Evolutionary conservation across 2,888 invertebrate species (phyloP), one percentile per base, ranked within the genome.

Genomic region (Standfussiana lucernea): DNA sequence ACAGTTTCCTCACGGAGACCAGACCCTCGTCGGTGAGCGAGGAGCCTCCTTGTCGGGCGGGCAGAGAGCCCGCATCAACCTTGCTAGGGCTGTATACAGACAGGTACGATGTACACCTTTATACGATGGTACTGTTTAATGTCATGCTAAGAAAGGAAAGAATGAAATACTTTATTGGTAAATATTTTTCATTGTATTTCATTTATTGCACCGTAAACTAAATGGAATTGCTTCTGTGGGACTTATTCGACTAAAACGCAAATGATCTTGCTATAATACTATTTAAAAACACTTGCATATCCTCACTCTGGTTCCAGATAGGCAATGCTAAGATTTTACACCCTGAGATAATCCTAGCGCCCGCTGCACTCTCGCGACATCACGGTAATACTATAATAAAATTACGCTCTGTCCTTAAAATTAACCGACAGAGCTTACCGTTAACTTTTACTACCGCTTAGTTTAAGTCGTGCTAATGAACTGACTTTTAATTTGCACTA

Each of bases 41-140:
- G 99, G 99, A 24, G 98, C 98, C 28, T 98, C 98, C 45, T 94
- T 99, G 85, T 98, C 98, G 81, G 98, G 98, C 6, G 98, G 98
- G 32, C 99, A 98, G 93, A 97, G 98, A 91, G 98, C 98, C 13
- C 97, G 98, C 65, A 97, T 98, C 66, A 98, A 97, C 90, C 94
- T 98, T 86, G 97, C 97, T 1, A 95, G 98, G 91, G 98, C 98
- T 35, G 97, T 98, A 42, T 98, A 98, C 89, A 96, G 97, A 91
- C 97, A 98, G 88, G 97, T 97, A 82, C 73, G 88, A 35, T 56
- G 28, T 13, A 28, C 13, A 56, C 28, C 2, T 18, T 32, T 32
- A 59, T n/a, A 62, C 35, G 7, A 15, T 13, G 3, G 5, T 21
- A 18, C 21, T 67, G 11, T 32, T n/a, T 35, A n/a, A 13, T 28